Evolutionary conservation across 2,888 invertebrate genomes (phyloP), one percentile per base, ranked within the genome.

Genomic region (Rosalia funebris): DNA sequence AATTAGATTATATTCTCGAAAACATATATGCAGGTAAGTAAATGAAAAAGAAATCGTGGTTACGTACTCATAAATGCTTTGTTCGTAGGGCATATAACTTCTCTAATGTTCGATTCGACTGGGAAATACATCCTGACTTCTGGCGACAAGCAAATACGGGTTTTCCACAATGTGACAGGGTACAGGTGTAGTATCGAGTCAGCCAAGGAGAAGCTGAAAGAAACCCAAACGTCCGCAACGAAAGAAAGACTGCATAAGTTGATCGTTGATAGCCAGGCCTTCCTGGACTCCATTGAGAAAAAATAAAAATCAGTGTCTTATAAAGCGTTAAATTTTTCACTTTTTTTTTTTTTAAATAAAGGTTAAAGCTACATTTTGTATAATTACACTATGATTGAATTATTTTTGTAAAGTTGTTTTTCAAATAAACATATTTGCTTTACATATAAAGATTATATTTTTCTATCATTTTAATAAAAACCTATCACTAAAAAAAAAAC

Each of bases 161-260:
- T 95, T 50, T 88, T 95, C 73, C 89, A 91, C 78, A 96, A 95
- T 73, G 83, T 91, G 3, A 85, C 89, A n/a, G 91, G 90, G 2
- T 87, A 87, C 71, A 83, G 84, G 55, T 82, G 80, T 68, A 80
- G 76, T 42, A 84, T 83, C 70, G 79, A 79, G 25, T 79, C 81
- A 2, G 82, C 85, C 9, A 82, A 81, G 66, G 79, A 81, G 19
- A 86, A 85, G 66, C 80, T 90, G 34, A 80, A 83, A 45, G 82
- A 85, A 57, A 85, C 85, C 56, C 87, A 88, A 67, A 88, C 89
- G 0, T 87, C 89, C 2, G 90, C 92, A n/a, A 90, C 91, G 60
- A 88, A 87, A 71, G 92, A 93, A 76, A 85, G 93, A 25, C 85
- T 93, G 59, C 86, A 89, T 63, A 86, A 88, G 71, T 87, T 89